Evolutionary conservation across 2,888 invertebrate species (phyloP), one percentile per base, ranked within the genome.

Genomic region (Archaeoteleia sp.): DNA sequence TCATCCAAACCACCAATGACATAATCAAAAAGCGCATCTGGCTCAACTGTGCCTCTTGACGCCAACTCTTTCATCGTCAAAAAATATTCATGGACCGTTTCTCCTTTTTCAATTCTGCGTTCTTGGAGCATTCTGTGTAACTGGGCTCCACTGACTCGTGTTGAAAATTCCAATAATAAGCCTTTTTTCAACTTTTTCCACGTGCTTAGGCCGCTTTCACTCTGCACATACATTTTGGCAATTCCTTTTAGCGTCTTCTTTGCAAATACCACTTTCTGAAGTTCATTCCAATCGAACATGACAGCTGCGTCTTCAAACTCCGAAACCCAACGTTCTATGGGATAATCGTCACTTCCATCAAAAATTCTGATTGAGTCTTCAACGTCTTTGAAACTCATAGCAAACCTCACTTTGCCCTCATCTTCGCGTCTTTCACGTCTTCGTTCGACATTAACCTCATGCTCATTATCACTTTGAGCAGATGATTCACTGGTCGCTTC

Each of bases 1-100:
- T 13, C 23, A 20, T 13, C 25, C 4, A 51, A 15, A 8, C 51
- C 51, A 9, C 40, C 39, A 9, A 51, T 51, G 1, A 51, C 17
- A 14, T 71, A 72, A 9, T 60, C 29, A 2, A 63, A 39, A 0
- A 67, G 5, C 2, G 58, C 57, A 0, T 54, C 29, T 1, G 12
- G 8, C 40, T 68, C 53, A 1, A 66, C 48, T 0, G 13, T 12
- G 2, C 53, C 63, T 27, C 49, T 14, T 0, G 46, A 30, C 1
- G 60, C 65, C 5, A 60, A 20, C 20, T 51, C 51, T 8, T 53
- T 43, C 65, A 69, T 61, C 1, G 25, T 40, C 15, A 49, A 6
- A 4, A 62, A 32, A 27, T 61, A 70, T 29, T 61, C 45, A 29
- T 49, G 55, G 3, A 66, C 34, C 0, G 45, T 48, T 12, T 48